phyloP scores from a whole-genome alignment of 2,888 invertebrate genomes.

The Hirtodrosophila histrioides region DNA sequence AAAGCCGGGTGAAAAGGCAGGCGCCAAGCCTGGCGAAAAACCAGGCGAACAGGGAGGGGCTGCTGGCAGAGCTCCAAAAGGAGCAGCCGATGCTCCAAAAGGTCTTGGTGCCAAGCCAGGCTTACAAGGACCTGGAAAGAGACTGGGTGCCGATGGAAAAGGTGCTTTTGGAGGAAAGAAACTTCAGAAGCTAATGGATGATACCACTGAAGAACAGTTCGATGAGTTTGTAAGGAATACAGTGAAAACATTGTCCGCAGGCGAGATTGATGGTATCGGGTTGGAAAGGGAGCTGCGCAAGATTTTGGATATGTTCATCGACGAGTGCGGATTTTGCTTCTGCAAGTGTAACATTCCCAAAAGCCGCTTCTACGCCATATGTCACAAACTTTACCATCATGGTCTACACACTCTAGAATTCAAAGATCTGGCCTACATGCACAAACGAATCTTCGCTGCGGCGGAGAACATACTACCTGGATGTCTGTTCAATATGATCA shows the following conservation, averaged over 20 bases:
- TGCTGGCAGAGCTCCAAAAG: not conserved
- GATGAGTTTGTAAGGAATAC: slow-evolving; percentile 67
- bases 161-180: slow-evolving; percentile 10
- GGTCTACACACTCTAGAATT: slow-evolving; percentile 76
- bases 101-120: slow-evolving; percentile 14
- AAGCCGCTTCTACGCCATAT: slow-evolving; percentile 76
- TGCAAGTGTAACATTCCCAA: slow-evolving; percentile 76
- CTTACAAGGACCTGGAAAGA: not conserved
- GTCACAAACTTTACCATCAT: slow-evolving; percentile 78
- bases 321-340: slow-evolving; percentile 77
- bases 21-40: slow-evolving; percentile 3
- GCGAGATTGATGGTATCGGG: slow-evolving; percentile 65
- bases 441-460: slow-evolving; percentile 78
- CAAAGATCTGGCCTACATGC: slow-evolving; percentile 79
- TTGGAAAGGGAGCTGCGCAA: slow-evolving; percentile 77
- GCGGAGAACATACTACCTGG: slow-evolving; percentile 78
- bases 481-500: slow-evolving; percentile 71
- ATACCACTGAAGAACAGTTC: slow-evolving; percentile 54
- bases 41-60: not conserved
- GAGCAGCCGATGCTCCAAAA: not conserved
- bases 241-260: slow-evolving; percentile 55
- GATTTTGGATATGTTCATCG: slow-evolving; percentile 76
- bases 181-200: slow-evolving; percentile 21
- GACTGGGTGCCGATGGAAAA: not conserved
- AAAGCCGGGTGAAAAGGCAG: not conserved